Base-by-base conservation (phyloP, 2,888 invertebrate genomes). In the Nysson spinosus region DNA sequence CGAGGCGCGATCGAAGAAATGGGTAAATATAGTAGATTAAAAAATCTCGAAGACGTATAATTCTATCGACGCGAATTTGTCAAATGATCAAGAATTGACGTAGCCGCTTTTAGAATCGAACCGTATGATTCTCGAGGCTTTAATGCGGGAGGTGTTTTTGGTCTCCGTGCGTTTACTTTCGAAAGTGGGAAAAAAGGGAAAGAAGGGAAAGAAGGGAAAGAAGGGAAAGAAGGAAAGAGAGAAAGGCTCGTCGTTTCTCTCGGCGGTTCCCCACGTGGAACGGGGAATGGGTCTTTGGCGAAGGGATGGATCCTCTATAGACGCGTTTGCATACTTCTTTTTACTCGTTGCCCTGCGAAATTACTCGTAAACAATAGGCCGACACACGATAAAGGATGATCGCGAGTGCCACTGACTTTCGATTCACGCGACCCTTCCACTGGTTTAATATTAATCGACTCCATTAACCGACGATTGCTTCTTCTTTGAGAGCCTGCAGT, bases 291-390 rank as follows among this genome's bases (percentile, higher is more conserved):
- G 42, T 14, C 37, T 42, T 32, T 39, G 5, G 17, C 1, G 17
- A 28, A 47, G 17, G 19, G 34, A 44, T 17, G n/a, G n/a, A n/a
- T 22, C 22, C 20, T 34, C 39, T n/a, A 3, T 16, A n/a, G n/a
- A 5, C 34, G 17, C 35, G 50, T 47, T 64, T 32, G 54, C 54
- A 58, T 55, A 55, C 58, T 58, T 58, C 50, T 40, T 54, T n/a
- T 50, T 4, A 12, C 42, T 40, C 54, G 49, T 67, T 58, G 67
- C 55, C 58, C 67, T 42, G 58, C 64, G 64, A 58, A 67, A 67
- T 67, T 67, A 64, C 58, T 55, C 58, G 64, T 58, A 64, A 64
- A 67, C 67, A 64, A 67, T 67, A 55, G 57, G 46, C 50, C 44
- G 67, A 58, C 63, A 43, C 62, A 51, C 63, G 66, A 55, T 57